Percentiles rank a stretch among this genome's conserved stretches.
Conservation (phyloP, 1,140 invertebrate species). For the Drosophila baimaii region DNA sequence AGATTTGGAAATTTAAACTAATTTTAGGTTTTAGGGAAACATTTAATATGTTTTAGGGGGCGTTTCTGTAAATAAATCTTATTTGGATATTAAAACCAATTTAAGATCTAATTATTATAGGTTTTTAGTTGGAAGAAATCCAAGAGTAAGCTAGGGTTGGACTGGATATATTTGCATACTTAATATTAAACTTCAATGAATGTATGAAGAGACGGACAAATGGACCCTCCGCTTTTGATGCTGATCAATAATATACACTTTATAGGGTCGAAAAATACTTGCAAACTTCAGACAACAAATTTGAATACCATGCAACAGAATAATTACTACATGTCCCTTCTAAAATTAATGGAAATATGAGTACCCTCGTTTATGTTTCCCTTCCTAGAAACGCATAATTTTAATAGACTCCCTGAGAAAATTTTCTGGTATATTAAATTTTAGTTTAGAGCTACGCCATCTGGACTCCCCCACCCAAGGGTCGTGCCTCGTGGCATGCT, state of each 20-base stretch:
- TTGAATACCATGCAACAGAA: no score
- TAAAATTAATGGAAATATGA: neutral
- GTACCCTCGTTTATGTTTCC: neutral
- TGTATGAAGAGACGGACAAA: no score
- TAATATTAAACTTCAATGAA: neutral
- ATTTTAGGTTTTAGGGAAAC: neutral
- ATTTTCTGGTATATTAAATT: neutral
- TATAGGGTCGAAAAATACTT: no score
- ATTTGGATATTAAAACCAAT: neutral
- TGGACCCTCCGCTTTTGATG: no score
- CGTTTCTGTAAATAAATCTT: neutral
- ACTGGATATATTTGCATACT: neutral
- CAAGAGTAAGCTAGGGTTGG: neutral
- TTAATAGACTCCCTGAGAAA: neutral
- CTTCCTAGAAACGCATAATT: neutral
- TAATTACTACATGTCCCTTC: no score
- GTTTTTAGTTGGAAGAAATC: neutral
- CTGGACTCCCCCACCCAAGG: conserved; percentile 1
- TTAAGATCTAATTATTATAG: neutral
- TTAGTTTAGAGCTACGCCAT: neutral
- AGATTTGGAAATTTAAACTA: neutral
- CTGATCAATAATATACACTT: no score
- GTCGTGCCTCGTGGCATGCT: conserved; percentile 39
- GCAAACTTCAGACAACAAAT: no score
- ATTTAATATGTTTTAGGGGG: neutral